Evolutionary conservation across 2,113 vertebrate genomes (phyloP), one percentile per base, ranked within the genome.

Genomic region (Ia io): DNA sequence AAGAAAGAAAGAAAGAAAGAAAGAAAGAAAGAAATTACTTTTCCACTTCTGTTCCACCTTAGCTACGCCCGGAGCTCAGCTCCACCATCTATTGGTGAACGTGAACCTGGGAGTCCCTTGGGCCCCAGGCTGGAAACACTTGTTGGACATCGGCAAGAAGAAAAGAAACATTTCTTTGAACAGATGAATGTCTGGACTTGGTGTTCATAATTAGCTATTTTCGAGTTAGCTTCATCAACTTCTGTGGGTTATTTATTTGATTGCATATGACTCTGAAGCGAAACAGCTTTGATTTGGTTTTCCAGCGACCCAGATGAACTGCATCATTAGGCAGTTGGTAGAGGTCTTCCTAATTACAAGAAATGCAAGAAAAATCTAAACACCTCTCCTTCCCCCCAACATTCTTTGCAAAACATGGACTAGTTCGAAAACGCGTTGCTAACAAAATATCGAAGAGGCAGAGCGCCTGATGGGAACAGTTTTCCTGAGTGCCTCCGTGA

Each of bases 221-320:
- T 59, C 18, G 67, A 95, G 89, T 73, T 84, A 23, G 73, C 69
- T 79, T 70, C n/a, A 22, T 77, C 79, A 96, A 35, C 18, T 96
- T 97, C 73, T 89, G 56, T 51, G 90, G 80, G 79, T 94, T 96
- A 30, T 96, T 95, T 93, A 88, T 78, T 95, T 96, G 90, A 87
- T 69, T 49, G 22, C 70, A 40, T 28, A 59, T 18, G 65, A 18
- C 93, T 35, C 44, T 61, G 65, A 89, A 91, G 88, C 51, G 73
- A 78, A 85, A 86, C 10, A 71, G 89, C 84, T 73, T 96, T 89
- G 90, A 92, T 95, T 94, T 67, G 69, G 85, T 95, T 95, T 97
- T 44, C 63, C 25, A 6, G 63, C 25, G 84, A 90, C 79, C 73
- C n/a, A 59, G 25, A 5, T 28, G 95, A 74, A 84, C 61, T 6